Evolutionary conservation across 2,797 vertebrate genomes (phyloP), one percentile per base, ranked within the genome.

Genomic region (Ammospiza maritima): DNA sequence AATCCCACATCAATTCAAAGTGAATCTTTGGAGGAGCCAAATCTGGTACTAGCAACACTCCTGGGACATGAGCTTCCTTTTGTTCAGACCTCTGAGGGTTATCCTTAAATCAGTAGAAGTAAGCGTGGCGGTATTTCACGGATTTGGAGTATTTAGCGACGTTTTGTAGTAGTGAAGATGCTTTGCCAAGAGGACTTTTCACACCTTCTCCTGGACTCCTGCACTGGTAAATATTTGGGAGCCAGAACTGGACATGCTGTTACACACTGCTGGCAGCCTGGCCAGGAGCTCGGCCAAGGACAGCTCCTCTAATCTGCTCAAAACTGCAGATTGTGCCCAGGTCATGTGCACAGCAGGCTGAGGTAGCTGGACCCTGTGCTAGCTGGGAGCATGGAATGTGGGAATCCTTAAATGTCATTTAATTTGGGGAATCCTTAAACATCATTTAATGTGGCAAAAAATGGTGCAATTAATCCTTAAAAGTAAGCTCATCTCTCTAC

Each of bases 221-320:
- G 89, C 70, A 6, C n/a, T 87, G 69, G 64, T 50, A 81, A 96
- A 90, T 93, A 92, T 74, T 71, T 87, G 78, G 84, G 92, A 92
- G 77, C 32, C 2, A 6, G 93, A 53, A 78, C 92, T 92, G 94
- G 90, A 96, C 95, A 89, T 93, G 20, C 72, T 69, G 93, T 90
- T 29, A 94, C 5, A 5, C 2, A 29, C 69, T 1, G 17, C 90
- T 96, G 36, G 36, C 36, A 38, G 36, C 36, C 36, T 38, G 0
- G 0, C 42, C 0, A 87, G 88, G 89, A 87, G 34, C 88, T 13
- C 29, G 0, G 94, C 96, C 96, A 96, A 54, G 71, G 81, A 93
- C 90, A 95, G 47, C 89, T 93, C 66, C 92, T 88, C 89, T 96
- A 75, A 94, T 91, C 96, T 95, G 85, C 92, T 78, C 48, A 58